Base-by-base conservation (phyloP, 1,140 invertebrate genomes). In the Berghia stephanieae region DNA sequence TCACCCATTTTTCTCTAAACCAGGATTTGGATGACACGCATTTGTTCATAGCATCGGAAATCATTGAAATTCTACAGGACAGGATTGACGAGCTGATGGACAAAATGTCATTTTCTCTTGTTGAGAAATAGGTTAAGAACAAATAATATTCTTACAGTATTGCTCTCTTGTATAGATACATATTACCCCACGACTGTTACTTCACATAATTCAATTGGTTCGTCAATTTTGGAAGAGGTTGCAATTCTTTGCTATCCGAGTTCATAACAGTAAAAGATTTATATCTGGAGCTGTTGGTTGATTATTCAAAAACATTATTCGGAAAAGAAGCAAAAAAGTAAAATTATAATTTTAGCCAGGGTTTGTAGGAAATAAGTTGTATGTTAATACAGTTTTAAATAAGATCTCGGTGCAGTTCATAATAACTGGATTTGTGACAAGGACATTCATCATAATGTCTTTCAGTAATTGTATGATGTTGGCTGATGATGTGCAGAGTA, bases 71-170 rank as follows among this genome's bases (percentile, higher is more conserved):
- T 49, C 90, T 99, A 60, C 95, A 98, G 91, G 92, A 93, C 38
- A 93, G 94, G 88, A 91, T 99, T 75, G 97, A 99, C 86, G 96
- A 98, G 91, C 92, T 99, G 72, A 97, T 99, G 96, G 97, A 99
- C 88, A 94, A 96, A 88, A 94, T 98, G 13, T 96, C 95, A 87
- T 96, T 96, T 84, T 94, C 95, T 40, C 84, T 97, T 27, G 85
- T 87, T 78, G 96, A 97, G 78, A 96, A 95, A 89, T 93, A 88
- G 82, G 57, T 21, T 24, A 2, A 16, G 13, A 60, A 16, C n/a
- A n/a, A n/a, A n/a, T n/a, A n/a, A n/a, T n/a, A n/a, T n/a, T n/a
- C n/a, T n/a, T n/a, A n/a, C n/a, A n/a, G n/a, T n/a, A n/a, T n/a
- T n/a, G n/a, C n/a, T n/a, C n/a, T n/a, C n/a, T n/a, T n/a, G n/a